Evolutionary conservation across 2,888 invertebrate genomes (phyloP).

Genomic region (Lottia scabra): DNA sequence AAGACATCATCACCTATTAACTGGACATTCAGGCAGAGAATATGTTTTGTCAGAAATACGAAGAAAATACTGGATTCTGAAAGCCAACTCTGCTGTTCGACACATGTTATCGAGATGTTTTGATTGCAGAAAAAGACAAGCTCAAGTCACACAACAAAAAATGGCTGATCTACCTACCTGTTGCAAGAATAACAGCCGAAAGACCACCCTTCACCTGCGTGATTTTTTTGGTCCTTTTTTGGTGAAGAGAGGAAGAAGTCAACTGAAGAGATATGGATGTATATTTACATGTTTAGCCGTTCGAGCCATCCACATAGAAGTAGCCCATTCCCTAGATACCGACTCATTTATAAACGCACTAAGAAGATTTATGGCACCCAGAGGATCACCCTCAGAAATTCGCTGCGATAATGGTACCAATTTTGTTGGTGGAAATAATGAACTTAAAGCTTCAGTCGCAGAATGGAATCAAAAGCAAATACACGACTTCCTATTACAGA

Average conservation of each 20-base stretch:
- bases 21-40: constrained; percentile 8
- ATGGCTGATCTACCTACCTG: constrained; percentile 21
- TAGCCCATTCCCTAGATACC: constrained; percentile 19
- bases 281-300: constrained; percentile 25
- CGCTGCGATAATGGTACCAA: constrained; percentile 29
- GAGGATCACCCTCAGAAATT: constrained; percentile 22
- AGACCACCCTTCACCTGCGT: constrained; percentile 26
- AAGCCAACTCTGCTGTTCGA: not conserved
- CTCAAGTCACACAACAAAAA: constrained; percentile 11
- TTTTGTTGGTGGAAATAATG: constrained; percentile 20
- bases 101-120: constrained; percentile 7
- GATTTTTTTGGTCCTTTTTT: constrained; percentile 24
- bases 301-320: constrained; percentile 13
- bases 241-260: constrained; percentile 20
- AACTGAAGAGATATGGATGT: constrained; percentile 23
- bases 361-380: constrained; percentile 24
- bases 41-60: not conserved
- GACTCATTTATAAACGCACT: constrained; percentile 27
- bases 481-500: not conserved
- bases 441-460: constrained; percentile 20
- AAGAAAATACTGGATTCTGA: constrained; percentile 12
- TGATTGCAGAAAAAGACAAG: constrained; percentile 7
- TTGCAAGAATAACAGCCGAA: constrained; percentile 15
- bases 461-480: constrained; percentile 24
- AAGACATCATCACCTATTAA: not conserved